Evolutionary conservation across 2,797 vertebrate genomes (phyloP), one percentile per base, ranked within the genome.

Genomic region (Odontamblyopus lacepedii): DNA sequence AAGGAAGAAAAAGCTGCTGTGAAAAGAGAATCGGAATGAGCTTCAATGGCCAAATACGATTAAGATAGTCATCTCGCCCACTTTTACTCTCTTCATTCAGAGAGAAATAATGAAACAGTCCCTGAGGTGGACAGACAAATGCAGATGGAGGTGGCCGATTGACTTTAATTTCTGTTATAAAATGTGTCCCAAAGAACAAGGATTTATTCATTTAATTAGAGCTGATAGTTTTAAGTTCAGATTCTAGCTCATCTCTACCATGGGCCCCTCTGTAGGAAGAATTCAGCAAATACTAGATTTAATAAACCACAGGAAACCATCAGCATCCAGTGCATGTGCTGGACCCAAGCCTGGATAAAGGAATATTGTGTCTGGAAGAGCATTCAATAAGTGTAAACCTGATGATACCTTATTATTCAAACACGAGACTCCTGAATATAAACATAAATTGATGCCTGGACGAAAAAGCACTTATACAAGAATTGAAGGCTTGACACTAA

Each of bases 1-100:
- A 75, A 76, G 32, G 9, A 50, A 63, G n/a, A 30, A 72, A 56
- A 35, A 67, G 29, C 30, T 29, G 38, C 62, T 57, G 65, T 62
- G 70, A 67, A 81, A 65, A 78, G 63, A 80, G 67, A 68, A 38
- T 38, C 19, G 26, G 79, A 83, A 69, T 68, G 77, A 82, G 84
- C 83, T 77, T 90, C 86, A 83, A 78, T 80, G 88, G 89, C 83
- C 80, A 87, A 92, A 92, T 90, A 87, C 92, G 89, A 91, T 93
- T 92, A 92, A 92, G 92, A 93, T 91, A 85, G 78, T 77, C 72
- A 93, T 93, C 92, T 88, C 32, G 78, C 89, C 80, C 81, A 85
- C 87, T 81, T 91, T 83, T 92, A 82, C 86, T 87, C 86, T 87
- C 91, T 91, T 81, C 88, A 79, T 74, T 78, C 76, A 84, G 87